Percentiles rank a stretch among this genome's conserved stretches.
Conservation (phyloP, 2,113 vertebrate species). For the Sus scrofa region DNA sequence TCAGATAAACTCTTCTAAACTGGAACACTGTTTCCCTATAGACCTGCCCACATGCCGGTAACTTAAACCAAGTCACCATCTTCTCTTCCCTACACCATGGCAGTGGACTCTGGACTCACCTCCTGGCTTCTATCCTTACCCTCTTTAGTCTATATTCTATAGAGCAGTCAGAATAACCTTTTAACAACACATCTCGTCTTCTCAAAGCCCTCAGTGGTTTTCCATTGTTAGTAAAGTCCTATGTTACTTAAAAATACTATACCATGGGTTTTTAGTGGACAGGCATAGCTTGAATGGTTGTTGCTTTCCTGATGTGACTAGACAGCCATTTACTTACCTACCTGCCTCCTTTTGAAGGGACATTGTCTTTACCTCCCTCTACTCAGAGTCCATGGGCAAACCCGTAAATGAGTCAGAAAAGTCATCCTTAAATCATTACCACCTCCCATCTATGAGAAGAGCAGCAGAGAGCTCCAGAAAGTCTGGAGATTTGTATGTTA, state of each 20-base stretch:
- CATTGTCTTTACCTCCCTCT: not conserved
- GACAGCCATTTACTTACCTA: not conserved
- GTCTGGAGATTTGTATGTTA: not conserved
- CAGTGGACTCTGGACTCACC: not conserved
- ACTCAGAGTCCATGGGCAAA: not conserved
- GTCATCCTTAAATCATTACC: not conserved
- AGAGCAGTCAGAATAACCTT: not conserved
- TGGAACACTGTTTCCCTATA: not conserved
- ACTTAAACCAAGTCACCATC: not conserved
- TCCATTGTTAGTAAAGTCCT: not conserved
- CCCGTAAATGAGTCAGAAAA: not conserved
- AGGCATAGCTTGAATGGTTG: not conserved
- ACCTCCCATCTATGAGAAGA: not conserved
- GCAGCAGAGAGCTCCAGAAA: not conserved
- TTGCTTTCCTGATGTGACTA: not conserved
- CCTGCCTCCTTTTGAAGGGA: not conserved
- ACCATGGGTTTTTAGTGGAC: not conserved
- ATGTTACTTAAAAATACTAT: not conserved
- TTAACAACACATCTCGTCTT: not conserved
- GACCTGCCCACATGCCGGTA: not conserved
- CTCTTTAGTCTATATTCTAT: not conserved
- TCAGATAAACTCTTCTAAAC: slow-evolving; percentile 14
- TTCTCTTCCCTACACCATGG: not conserved
- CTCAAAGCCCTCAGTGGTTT: not conserved
- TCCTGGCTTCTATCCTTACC: not conserved